A percentile compares a stretch with the other conserved stretches of the same genome.
Conservation (phyloP, 2,113 vertebrate genomes). For the Phylloscopus whistleri region DNA sequence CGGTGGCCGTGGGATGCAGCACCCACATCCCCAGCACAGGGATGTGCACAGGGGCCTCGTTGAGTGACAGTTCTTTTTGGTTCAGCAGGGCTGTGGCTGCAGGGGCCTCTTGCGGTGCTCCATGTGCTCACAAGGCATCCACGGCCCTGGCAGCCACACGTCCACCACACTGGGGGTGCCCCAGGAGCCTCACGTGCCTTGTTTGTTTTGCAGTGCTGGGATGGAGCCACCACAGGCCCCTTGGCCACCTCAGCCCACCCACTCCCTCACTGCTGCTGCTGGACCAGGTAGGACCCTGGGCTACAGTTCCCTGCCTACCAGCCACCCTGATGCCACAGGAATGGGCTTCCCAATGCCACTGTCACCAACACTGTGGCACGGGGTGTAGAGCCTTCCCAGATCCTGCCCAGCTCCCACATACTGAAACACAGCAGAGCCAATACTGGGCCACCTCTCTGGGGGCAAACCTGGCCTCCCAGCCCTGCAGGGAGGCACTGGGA, state of each 20-base stretch:
- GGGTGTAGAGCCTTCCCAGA: not conserved
- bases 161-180: fast-evolving
- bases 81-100: not conserved
- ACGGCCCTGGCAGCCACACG: fast-evolving
- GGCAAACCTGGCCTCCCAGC: not conserved
- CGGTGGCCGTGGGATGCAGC: not conserved
- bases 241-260: not conserved
- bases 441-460: fast-evolving
- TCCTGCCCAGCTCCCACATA: not conserved
- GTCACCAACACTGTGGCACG: fast-evolving
- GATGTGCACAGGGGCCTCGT: fast-evolving
- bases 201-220: conserved; percentile 16
- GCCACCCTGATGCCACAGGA: fast-evolving
- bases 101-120: not conserved
- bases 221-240: not conserved
- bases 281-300: conserved; percentile 43
- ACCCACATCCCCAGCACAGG: not conserved
- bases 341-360: not conserved
- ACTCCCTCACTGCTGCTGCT: not conserved
- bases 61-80: not conserved
- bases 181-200: not conserved
- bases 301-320: not conserved
- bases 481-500: not conserved
- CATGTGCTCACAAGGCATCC: not conserved
- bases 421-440: not conserved